phyloP scores from a whole-genome alignment of 1,140 invertebrate species.

The Lepidotrigona ventralis region DNA sequence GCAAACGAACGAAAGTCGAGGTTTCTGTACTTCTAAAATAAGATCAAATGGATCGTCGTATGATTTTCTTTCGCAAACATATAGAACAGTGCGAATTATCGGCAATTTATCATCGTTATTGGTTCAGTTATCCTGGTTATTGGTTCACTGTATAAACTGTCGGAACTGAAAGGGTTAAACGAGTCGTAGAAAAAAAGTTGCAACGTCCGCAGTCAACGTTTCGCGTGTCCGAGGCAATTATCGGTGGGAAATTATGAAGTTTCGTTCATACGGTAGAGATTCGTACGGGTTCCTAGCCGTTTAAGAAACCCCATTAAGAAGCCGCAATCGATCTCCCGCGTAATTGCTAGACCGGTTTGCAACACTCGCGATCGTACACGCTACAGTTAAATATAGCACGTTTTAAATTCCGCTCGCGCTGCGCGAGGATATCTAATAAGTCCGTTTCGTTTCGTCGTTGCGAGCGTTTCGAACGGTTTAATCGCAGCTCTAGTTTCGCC shows the following conservation, averaged over 20 bases:
- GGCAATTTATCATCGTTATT: too few relatives aligned
- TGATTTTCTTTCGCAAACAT: too few relatives aligned
- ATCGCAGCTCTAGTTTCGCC: background rate
- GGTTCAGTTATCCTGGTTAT: too few relatives aligned
- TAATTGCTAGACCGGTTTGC: slow-evolving; percentile 62
- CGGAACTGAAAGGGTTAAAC: background rate
- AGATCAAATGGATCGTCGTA: too few relatives aligned
- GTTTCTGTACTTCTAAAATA: too few relatives aligned
- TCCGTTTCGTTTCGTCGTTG: slow-evolving; percentile 29
- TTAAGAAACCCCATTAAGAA: slow-evolving; percentile 52
- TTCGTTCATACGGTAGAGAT: slow-evolving; percentile 31
- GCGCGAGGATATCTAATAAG: slow-evolving; percentile 35
- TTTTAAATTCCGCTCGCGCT: slow-evolving; percentile 21
- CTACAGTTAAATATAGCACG: slow-evolving; percentile 47
- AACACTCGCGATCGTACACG: slow-evolving; percentile 43
- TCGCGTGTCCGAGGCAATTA: slow-evolving; percentile 53
- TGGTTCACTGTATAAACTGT: too few relatives aligned
- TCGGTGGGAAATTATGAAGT: slow-evolving; percentile 50
- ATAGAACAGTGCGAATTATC: too few relatives aligned
- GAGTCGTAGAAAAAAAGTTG: too few relatives aligned
- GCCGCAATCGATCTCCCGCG: slow-evolving; percentile 57
- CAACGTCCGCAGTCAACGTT: background rate
- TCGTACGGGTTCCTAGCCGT: slow-evolving; percentile 28
- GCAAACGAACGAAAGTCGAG: too few relatives aligned
- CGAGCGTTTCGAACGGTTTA: background rate